Conservation (phyloP, 2,113 vertebrate species). For the Oryzias melastigma region DNA sequence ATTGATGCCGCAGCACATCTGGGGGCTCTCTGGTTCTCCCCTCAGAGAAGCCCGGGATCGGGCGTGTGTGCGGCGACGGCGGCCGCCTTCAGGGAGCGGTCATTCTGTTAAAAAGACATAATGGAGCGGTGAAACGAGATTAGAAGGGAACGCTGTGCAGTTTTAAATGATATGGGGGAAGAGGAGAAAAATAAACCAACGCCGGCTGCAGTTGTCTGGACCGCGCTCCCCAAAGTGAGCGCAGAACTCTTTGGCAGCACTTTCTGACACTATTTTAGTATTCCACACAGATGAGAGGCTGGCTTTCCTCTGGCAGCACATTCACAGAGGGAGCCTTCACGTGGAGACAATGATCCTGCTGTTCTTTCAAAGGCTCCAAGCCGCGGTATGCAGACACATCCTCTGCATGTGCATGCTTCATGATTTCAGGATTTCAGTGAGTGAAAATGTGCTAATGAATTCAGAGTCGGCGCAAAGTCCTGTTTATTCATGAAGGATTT, state of each 20-base stretch:
- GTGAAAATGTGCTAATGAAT: slow-evolving; percentile 34
- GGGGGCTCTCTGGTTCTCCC: slow-evolving; percentile 40
- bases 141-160: slow-evolving; percentile 6
- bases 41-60: slow-evolving; percentile 30
- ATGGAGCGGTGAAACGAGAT: slow-evolving; percentile 18
- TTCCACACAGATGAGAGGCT: slow-evolving; percentile 50
- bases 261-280: slow-evolving; percentile 55
- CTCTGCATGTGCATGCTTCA: slow-evolving; percentile 1
- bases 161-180: slow-evolving; percentile 19
- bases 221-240: slow-evolving; percentile 23
- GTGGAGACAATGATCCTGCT: slow-evolving; percentile 43
- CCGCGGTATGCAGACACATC: background rate
- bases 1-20: slow-evolving; percentile 66
- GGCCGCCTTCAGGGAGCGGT: slow-evolving; percentile 30
- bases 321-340: slow-evolving; percentile 41
- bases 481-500: slow-evolving; percentile 2
- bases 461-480: background rate
- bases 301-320: slow-evolving; percentile 27
- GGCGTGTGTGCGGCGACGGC: slow-evolving; percentile 3
- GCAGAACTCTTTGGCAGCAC: slow-evolving; percentile 47
- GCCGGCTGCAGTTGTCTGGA: slow-evolving; percentile 26
- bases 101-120: slow-evolving; percentile 42
- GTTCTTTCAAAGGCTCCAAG: slow-evolving; percentile 1
- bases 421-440: slow-evolving; percentile 22
- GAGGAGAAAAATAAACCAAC: background rate